phyloP scores from a whole-genome alignment of 2,797 vertebrate species.

The Graptemys geographica region DNA sequence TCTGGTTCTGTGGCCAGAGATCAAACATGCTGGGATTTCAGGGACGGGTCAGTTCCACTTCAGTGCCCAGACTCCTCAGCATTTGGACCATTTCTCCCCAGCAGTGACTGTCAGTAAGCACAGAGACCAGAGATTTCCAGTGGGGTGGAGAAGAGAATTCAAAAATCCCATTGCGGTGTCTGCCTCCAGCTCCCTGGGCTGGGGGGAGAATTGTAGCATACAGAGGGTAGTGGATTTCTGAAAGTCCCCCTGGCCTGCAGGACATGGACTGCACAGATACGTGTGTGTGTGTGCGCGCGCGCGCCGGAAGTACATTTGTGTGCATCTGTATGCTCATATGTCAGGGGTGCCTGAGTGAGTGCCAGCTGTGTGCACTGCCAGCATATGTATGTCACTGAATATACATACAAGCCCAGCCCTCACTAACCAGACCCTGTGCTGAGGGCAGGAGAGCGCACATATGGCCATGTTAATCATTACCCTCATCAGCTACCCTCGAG shows the following conservation, averaged over 20 bases:
- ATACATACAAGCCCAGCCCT: not conserved
- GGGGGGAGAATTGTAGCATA: not conserved
- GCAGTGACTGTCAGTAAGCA: constrained; percentile 5
- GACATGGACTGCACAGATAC: not conserved
- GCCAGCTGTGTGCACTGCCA: not conserved
- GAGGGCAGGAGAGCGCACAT: not conserved
- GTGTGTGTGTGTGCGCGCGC: not conserved
- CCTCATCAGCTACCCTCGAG: not conserved
- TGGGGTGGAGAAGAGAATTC: not conserved
- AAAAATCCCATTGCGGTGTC: not conserved
- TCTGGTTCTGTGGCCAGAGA: not conserved
- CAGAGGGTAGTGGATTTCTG: not conserved
- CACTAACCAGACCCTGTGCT: not conserved
- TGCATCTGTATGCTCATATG: not conserved
- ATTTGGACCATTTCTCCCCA: rapidly evolving
- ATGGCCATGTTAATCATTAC: not conserved
- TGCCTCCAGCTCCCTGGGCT: not conserved
- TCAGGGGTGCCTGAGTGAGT: not conserved
- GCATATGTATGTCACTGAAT: not conserved
- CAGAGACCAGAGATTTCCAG: constrained; percentile 9
- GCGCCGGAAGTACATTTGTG: not conserved
- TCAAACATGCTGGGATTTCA: not conserved
- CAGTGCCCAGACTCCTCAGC: not conserved
- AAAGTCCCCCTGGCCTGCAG: not conserved
- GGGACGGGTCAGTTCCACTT: not conserved